phyloP scores from a whole-genome alignment of 1,140 invertebrate species.

The Caenorhabditis briggsae region DNA sequence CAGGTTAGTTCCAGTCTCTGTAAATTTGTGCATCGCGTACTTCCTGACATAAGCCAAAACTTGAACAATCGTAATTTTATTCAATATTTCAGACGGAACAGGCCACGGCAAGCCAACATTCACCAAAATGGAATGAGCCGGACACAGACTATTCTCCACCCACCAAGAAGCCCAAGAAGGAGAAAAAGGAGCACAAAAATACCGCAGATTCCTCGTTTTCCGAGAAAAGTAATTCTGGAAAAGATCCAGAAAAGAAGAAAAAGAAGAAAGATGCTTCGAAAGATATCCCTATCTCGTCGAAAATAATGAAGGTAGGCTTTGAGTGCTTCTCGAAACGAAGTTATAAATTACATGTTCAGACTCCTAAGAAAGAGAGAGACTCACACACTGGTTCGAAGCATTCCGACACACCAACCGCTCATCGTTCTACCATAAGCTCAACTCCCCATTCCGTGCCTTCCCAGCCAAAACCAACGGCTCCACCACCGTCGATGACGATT shows the following conservation, averaged over 20 bases:
- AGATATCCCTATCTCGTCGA: no score
- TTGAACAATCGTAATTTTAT: background rate
- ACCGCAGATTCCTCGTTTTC: background rate
- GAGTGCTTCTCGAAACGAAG: no score
- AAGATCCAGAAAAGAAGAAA: no score
- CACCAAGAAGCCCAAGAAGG: slow-evolving; percentile 10
- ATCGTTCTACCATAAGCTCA: background rate
- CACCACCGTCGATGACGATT: background rate
- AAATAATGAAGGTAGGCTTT: no score
- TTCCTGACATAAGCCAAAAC: no score
- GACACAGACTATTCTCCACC: slow-evolving; percentile 26
- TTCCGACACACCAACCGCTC: background rate
- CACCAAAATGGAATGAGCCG: slow-evolving; percentile 41
- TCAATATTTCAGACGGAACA: slow-evolving; percentile 27
- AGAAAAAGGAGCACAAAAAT: background rate
- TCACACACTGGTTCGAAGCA: background rate
- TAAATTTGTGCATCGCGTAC: no score
- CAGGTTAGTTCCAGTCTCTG: background rate
- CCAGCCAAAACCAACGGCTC: slow-evolving; percentile 18
- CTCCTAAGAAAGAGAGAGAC: background rate
- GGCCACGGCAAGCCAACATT: background rate
- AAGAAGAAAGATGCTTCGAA: no score
- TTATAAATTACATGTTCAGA: background rate
- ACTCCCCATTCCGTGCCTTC: background rate
- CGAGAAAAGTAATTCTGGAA: no score